phyloP scores from a whole-genome alignment of 2,797 vertebrate genomes.

The Dendrocincla tyrannina region DNA sequence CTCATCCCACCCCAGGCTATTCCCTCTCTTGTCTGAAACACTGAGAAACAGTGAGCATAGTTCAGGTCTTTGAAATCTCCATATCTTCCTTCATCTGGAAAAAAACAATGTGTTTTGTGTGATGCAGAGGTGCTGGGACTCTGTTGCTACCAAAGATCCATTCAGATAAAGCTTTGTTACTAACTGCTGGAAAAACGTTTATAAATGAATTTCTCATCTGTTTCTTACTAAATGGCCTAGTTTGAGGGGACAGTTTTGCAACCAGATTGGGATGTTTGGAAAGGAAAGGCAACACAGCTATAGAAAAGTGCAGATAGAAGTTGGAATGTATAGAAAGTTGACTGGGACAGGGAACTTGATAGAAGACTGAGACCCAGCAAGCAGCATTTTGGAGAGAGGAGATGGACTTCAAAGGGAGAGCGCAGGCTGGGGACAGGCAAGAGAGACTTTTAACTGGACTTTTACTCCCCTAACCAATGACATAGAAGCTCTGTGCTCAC shows the following conservation, averaged over 20 bases:
- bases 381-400: background rate
- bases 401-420: background rate
- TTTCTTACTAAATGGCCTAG: background rate
- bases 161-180: background rate
- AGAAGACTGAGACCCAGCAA: background rate
- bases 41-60: rapidly evolving
- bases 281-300: background rate
- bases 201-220: background rate
- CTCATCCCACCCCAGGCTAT: background rate
- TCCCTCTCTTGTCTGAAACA: background rate
- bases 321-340: background rate
- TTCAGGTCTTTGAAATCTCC: background rate
- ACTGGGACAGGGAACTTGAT: background rate
- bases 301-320: background rate
- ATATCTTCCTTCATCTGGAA: background rate
- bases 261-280: background rate
- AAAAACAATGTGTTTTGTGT: background rate
- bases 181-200: background rate
- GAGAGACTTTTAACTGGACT: background rate
- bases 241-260: background rate
- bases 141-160: background rate
- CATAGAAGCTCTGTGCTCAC: background rate
- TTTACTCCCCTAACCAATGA: background rate
- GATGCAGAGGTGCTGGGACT: background rate
- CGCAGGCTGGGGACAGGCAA: background rate